A percentile compares a stretch with the other conserved stretches of the same genome.
phyloP scores from a whole-genome alignment of 1,140 invertebrate species.

The Drosophila teissieri region DNA sequence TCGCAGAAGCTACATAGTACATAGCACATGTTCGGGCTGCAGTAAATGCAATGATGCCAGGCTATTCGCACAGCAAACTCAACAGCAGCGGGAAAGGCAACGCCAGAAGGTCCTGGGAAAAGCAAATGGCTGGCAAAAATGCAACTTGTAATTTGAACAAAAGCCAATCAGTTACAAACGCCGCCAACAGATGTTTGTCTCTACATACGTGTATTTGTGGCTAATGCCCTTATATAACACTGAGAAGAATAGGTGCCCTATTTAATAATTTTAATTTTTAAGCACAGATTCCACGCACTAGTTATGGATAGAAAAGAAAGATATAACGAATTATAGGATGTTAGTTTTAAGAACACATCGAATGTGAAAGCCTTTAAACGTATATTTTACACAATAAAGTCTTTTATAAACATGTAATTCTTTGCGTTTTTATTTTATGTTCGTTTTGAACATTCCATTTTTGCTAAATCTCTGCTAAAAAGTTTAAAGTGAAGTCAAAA shows the following conservation, averaged over 20 bases:
- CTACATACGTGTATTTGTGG: not conserved
- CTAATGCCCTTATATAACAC: conserved; percentile 1
- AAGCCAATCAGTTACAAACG: conserved; percentile 57
- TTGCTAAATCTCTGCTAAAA: no score
- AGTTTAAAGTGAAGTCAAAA: no score
- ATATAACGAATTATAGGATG: no score
- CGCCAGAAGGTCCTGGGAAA: conserved; percentile 27
- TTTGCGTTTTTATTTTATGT: no score
- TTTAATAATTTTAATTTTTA: no score
- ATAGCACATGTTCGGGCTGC: conserved; percentile 27
- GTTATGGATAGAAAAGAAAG: no score
- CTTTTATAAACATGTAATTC: no score
- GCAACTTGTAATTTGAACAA: conserved; percentile 66
- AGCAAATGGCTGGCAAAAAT: conserved; percentile 51
- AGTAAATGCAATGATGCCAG: conserved; percentile 57
- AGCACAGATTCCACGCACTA: no score
- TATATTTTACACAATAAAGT: no score
- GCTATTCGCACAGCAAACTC: conserved; percentile 47
- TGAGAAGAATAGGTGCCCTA: not conserved
- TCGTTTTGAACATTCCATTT: no score
- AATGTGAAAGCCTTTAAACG: no score
- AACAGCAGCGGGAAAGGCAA: conserved; percentile 6
- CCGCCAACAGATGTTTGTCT: conserved; percentile 13
- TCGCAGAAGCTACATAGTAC: conserved; percentile 26
- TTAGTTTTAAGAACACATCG: no score